Evolutionary conservation across 92 coral and sea anemone species (phyloP), one percentile per base, ranked within the genome.

Genomic region (Epizoanthus stellaris): DNA sequence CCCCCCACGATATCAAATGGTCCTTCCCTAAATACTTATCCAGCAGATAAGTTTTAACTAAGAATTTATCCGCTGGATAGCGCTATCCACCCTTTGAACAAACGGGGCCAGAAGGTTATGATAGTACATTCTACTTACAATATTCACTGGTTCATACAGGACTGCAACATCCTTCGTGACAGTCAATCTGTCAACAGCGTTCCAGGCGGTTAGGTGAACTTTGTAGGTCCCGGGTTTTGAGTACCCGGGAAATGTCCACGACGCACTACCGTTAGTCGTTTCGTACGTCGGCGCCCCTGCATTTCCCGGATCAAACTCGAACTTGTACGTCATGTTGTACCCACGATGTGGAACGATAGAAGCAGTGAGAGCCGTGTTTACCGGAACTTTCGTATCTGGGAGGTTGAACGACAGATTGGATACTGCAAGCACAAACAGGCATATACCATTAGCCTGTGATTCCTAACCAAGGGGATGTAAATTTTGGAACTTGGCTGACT

Each of bases 171-270:
- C 40, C 61, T 63, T 62, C 69, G 5, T 79, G 54, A 79, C 72
- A 13, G 83, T 79, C 60, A 79, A 79, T 15, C 73, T 70, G 60
- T 79, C 83, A 45, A 16, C 83, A 15, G 6, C 70, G 30, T 79
- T 79, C 83, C 73, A 79, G 53, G 71, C 83, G 6, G 83, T 79
- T 3, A 79, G 43, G 40, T 63, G 20, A 1, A 79, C 83, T 45
- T 19, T 23, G 43, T 79, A 79, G 12, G 17, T 13, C 21, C 83
- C 83, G 13, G 57, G 20, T 9, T 47, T 40, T 42, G 72, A 63
- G 39, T 79, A 79, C 2, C 83, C 83, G 45, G 83, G 83, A 79
- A 79, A 79, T 15, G 72, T 20, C 12, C 64, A 14, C 3, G 40
- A 20, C 43, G 72, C 83, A 14, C 14, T 15, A 9, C 25, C 47